These are phyloP conservation scores for Cepaea hortensis DNA, from an alignment of 2,888 invertebrate species.

Conservation along the genomic window DNA sequence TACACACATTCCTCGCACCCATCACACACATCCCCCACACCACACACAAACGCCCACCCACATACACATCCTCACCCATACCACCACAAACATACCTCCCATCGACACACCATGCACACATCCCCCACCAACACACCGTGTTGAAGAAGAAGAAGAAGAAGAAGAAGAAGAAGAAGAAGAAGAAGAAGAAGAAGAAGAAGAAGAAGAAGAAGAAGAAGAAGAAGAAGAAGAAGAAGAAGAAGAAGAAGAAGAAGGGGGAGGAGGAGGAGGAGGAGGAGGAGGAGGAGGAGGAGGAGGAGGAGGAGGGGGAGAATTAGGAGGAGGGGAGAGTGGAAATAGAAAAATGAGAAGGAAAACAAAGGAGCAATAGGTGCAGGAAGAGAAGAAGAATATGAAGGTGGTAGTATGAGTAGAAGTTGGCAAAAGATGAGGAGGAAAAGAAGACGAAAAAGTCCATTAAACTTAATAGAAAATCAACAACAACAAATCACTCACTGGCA, in stretches of 20 bases:
- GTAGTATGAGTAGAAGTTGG: not conserved
- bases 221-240: not conserved
- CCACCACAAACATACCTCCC: too few species aligned
- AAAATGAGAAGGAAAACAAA: not conserved
- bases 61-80: too few species aligned
- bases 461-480: too few species aligned
- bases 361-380: not conserved
- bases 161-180: slow-evolving; percentile 2
- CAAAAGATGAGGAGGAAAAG: not conserved
- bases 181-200: not conserved
- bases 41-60: too few species aligned
- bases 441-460: too few species aligned
- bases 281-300: not conserved
- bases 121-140: too few species aligned
- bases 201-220: not conserved
- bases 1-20: too few species aligned
- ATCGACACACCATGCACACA: too few species aligned
- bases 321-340: not conserved
- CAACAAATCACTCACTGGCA: too few species aligned
- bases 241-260: not conserved
- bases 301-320: not conserved
- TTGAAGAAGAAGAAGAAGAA: not conserved
- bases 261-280: not conserved
- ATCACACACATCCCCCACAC: too few species aligned
- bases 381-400: not conserved